phyloP scores from a whole-genome alignment of 2,797 vertebrate species.

The Gymnoscopelus microlampas region DNA sequence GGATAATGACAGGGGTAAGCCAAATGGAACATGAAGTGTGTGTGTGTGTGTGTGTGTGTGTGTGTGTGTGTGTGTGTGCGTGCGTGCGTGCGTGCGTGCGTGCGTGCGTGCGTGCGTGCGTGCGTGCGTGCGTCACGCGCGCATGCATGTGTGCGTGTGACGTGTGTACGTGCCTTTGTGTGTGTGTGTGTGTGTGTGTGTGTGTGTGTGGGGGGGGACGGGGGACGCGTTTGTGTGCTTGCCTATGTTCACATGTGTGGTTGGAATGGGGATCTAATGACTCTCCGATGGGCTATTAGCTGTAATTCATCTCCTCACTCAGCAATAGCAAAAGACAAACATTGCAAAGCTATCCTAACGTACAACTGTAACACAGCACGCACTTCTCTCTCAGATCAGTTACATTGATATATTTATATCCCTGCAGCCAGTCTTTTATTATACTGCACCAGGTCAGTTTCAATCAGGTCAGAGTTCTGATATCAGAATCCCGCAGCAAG shows the following conservation, averaged over 20 bases:
- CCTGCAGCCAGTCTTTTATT: no score
- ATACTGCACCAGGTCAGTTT: no score
- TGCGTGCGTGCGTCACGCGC: background rate
- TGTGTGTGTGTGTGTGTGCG: background rate
- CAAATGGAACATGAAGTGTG: conserved; percentile 73
- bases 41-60: conserved; percentile 29
- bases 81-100: background rate
- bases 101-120: background rate
- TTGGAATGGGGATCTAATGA: conserved; percentile 67
- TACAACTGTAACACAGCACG: conserved; percentile 39
- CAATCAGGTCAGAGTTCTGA: no score
- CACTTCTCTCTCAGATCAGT: background rate
- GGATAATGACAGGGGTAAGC: conserved; percentile 77
- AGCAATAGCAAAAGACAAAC: conserved; percentile 67
- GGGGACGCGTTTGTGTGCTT: background rate
- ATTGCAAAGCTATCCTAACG: conserved; percentile 60
- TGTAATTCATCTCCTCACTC: conserved; percentile 57
- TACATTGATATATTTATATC: background rate
- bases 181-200: background rate
- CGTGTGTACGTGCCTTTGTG: conserved; percentile 29
- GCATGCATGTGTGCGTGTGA: no score
- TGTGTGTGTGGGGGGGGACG: background rate
- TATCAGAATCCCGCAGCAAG: no score
- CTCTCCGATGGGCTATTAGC: conserved; percentile 78
- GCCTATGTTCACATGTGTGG: conserved; percentile 15